A percentile compares a stretch with the other conserved stretches of the same genome.
These are phyloP conservation scores for Sebastes iracundus DNA, from an alignment of 2,797 vertebrate species.

Conservation along the genomic window DNA sequence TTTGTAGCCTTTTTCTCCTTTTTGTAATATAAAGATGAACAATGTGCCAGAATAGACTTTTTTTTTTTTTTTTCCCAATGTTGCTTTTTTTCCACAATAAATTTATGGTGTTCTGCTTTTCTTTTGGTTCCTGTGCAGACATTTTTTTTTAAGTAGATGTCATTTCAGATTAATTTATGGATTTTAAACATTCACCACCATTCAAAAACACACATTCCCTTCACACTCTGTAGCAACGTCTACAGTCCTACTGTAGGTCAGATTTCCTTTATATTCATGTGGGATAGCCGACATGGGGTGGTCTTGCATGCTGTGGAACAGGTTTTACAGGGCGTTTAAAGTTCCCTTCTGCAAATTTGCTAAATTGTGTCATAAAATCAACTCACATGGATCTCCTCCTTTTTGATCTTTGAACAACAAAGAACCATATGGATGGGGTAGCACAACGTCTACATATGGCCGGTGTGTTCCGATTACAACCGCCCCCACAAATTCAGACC, in stretches of 20 bases:
- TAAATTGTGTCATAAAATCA: slow-evolving; percentile 78
- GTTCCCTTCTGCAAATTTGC: slow-evolving; percentile 65
- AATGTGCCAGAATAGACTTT: slow-evolving; percentile 88
- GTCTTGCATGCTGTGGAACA: slow-evolving; percentile 56
- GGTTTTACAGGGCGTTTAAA: slow-evolving; percentile 67
- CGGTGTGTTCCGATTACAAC: slow-evolving; percentile 31
- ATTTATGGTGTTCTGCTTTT: slow-evolving; percentile 86
- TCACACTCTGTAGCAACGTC: slow-evolving; percentile 1
- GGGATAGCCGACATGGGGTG: slow-evolving; percentile 43
- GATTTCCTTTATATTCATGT: slow-evolving; percentile 21
- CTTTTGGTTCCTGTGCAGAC: slow-evolving; percentile 28
- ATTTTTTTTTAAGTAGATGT: background rate
- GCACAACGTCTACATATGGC: slow-evolving; percentile 68
- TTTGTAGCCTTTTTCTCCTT: slow-evolving; percentile 94
- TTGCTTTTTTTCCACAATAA: slow-evolving; percentile 92
- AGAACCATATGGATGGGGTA: slow-evolving; percentile 74
- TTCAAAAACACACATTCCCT: background rate
- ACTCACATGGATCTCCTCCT: slow-evolving; percentile 65
- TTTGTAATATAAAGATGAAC: slow-evolving; percentile 91
- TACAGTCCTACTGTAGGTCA: background rate
- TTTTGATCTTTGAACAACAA: slow-evolving; percentile 75
- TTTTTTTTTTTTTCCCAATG: slow-evolving; percentile 61
- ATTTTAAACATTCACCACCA: background rate
- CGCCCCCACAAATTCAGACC: slow-evolving; percentile 50
- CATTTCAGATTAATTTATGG: background rate